Evolutionary conservation across 2,113 vertebrate genomes (phyloP).

Genomic region (human): DNA sequence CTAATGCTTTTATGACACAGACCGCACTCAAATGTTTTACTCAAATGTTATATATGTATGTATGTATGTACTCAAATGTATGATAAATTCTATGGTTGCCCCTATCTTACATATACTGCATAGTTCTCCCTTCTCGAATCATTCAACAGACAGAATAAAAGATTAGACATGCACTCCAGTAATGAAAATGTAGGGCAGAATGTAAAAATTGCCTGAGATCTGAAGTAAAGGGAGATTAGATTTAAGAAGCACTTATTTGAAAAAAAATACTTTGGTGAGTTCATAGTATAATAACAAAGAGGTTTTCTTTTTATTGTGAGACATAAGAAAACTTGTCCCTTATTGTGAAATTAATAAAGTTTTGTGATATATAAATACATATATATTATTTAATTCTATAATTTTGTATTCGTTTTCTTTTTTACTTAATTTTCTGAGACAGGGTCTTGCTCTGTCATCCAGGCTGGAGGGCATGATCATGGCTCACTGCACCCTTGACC

Average conservation of each 20-base stretch:
- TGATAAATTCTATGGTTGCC: background rate
- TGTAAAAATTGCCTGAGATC: background rate
- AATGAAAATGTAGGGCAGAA: background rate
- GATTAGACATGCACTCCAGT: background rate
- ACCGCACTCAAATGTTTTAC: background rate
- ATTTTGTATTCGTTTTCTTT: background rate
- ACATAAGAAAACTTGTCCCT: background rate
- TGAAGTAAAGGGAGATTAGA: background rate
- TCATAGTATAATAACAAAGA: background rate
- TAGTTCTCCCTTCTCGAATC: background rate
- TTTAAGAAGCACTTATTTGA: background rate
- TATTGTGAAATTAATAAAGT: background rate
- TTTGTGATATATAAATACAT: background rate
- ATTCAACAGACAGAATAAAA: background rate
- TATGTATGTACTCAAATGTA: background rate
- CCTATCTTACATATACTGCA: background rate
- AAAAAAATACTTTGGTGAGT: background rate
- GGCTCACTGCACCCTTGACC: too few relatives aligned
- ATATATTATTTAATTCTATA: background rate
- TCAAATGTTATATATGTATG: background rate
- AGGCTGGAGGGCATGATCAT: too few relatives aligned
- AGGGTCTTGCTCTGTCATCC: too few relatives aligned
- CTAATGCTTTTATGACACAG: background rate
- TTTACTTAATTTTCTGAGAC: too few relatives aligned
- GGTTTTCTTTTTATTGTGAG: background rate